Base-by-base conservation (phyloP, 2,888 invertebrate genomes). In the Cyclophora albipunctata region DNA sequence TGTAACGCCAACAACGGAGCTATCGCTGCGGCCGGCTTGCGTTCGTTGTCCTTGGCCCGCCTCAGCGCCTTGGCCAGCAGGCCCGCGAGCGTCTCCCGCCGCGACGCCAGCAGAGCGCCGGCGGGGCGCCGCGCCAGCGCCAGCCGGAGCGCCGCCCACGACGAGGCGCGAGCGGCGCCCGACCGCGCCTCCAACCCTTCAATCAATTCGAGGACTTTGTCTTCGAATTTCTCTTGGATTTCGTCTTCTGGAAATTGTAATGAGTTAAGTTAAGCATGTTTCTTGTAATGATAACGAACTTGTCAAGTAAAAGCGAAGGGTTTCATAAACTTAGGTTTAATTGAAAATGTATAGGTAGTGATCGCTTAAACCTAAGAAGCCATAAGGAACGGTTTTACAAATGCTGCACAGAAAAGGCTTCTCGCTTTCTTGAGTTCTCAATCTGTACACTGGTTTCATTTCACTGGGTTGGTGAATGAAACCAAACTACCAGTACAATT, bases 151-250 rank as follows among this genome's bases (percentile, higher is more conserved):
- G 91, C 85, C 61, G 93, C 92, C 51, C 96, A 90, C 45, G 94
- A 93, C 7, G 90, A 84, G 0, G 92, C 92, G 48, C 98, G 91
- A 5, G 95, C 95, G 61, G 96, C 95, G 5, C 94, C 93, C 57
- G 96, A 95, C 67, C 98, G 96, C 61, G 97, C 95, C n/a, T 93
- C 92, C 42, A 97, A 90, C 34, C 94, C 95, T 71, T 99, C 98
- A 48, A 98, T 92, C 2, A 94, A 92, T 72, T 97, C 96, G 37
- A 92, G 90, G 35, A 98, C 90, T 76, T 96, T 96, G 66, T 97
- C 97, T 81, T 98, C 98, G 60, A 95, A 93, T 56, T 91, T 91
- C 64, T 91, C 91, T 58, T 89, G 90, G 42, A 75, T 69, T 46
- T 90, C 89, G 50, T 81, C 78, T 47, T 94, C 94, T 77, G 71